Percentiles rank a stretch among this genome's conserved stretches.
Evolutionary conservation across 2,113 vertebrate species (phyloP).

Genomic region (Halichoeres trimaculatus): DNA sequence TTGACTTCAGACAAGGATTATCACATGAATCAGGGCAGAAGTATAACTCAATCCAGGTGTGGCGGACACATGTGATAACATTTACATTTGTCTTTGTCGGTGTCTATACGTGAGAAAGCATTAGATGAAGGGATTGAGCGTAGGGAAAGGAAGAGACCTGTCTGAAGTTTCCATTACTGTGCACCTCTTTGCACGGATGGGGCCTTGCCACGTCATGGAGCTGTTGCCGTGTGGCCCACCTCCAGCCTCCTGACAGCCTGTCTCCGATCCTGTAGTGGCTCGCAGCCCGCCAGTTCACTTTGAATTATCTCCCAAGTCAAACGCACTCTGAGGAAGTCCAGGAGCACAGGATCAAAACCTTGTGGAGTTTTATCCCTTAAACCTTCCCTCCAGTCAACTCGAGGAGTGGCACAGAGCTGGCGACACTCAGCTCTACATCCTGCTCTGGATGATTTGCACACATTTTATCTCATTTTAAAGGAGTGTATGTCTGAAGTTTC

Average conservation of each 20-base stretch:
- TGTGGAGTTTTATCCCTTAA: slow-evolving; percentile 38
- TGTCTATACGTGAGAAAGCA: background rate
- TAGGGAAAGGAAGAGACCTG: slow-evolving; percentile 16
- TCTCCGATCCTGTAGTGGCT: slow-evolving; percentile 52
- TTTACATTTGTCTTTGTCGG: slow-evolving; percentile 12
- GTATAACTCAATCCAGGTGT: slow-evolving; percentile 25
- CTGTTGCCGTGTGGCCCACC: slow-evolving; percentile 45
- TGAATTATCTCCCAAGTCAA: slow-evolving; percentile 68
- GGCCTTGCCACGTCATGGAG: slow-evolving; percentile 63
- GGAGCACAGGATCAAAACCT: slow-evolving; percentile 48
- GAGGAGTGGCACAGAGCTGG: slow-evolving; percentile 9
- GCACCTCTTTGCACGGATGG: slow-evolving; percentile 37
- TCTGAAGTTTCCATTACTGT: slow-evolving; percentile 54
- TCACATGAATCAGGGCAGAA: background rate
- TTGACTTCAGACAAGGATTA: background rate
- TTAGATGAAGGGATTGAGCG: background rate
- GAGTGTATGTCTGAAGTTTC: slow-evolving; percentile 14
- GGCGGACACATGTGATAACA: slow-evolving; percentile 5
- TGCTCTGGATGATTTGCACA: slow-evolving; percentile 14
- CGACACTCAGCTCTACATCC: slow-evolving; percentile 9
- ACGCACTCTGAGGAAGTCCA: slow-evolving; percentile 53
- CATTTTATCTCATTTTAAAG: slow-evolving; percentile 19
- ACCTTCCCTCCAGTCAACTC: slow-evolving; percentile 19
- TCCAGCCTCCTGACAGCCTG: slow-evolving; percentile 61
- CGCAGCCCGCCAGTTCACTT: slow-evolving; percentile 64